phyloP scores from a whole-genome alignment of 92 coral and sea anemone species.

The Parazoanthus darwini region DNA sequence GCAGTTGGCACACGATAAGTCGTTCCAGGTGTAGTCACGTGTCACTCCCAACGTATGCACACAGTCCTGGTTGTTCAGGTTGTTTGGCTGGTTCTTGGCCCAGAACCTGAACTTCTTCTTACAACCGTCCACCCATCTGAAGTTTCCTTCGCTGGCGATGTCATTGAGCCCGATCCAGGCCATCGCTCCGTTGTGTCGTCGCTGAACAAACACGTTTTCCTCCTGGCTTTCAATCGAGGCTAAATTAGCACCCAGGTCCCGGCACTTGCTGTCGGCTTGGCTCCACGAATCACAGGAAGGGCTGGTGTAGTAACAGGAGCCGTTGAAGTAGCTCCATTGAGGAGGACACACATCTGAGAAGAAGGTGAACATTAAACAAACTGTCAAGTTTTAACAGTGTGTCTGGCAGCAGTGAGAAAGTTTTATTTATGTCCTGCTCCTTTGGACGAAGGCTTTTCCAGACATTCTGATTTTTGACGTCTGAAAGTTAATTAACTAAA shows the following conservation, averaged over 20 bases:
- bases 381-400: not conserved
- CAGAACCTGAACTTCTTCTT: slow-evolving; percentile 52
- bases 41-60: slow-evolving; percentile 53
- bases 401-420: too few relatives aligned
- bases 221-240: slow-evolving; percentile 48
- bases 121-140: slow-evolving; percentile 63
- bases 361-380: not conserved
- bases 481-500: too few relatives aligned
- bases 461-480: too few relatives aligned
- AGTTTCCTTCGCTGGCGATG: slow-evolving; percentile 66
- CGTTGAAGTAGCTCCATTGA: slow-evolving; percentile 67
- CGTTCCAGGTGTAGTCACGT: slow-evolving; percentile 58
- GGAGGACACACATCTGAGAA: slow-evolving; percentile 62
- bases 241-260: slow-evolving; percentile 42
- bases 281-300: slow-evolving; percentile 57
- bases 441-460: too few relatives aligned
- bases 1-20: slow-evolving; percentile 48
- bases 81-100: slow-evolving; percentile 59
- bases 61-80: slow-evolving; percentile 55
- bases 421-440: too few relatives aligned
- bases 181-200: slow-evolving; percentile 66
- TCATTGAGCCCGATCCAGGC: slow-evolving; percentile 78
- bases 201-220: slow-evolving; percentile 66
- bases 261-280: slow-evolving; percentile 53
- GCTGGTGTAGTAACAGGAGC: slow-evolving; percentile 69